A percentile compares a stretch with the other conserved stretches of the same genome.
Evolutionary conservation across 2,888 invertebrate genomes (phyloP).

Genomic region (Pogonocherus hispidulus): DNA sequence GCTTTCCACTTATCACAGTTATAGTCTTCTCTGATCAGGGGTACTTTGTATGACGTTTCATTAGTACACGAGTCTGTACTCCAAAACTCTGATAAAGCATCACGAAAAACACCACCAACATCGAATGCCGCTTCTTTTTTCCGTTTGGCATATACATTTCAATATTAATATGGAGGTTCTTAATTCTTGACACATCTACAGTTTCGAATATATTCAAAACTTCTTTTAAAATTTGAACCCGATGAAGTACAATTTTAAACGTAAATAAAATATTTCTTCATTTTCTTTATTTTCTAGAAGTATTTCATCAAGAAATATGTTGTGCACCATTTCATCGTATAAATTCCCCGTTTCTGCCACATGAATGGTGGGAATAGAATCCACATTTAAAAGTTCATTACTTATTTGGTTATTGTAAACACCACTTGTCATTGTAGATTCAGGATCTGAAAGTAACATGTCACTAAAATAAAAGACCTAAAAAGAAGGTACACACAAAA

Average conservation of each 20-base stretch:
- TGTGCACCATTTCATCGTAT: slow-evolving; percentile 5
- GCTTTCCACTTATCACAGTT: slow-evolving; percentile 5
- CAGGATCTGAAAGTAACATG: not conserved
- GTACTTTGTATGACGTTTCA: slow-evolving; percentile 5
- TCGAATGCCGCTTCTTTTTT: not conserved
- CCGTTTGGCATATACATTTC: not conserved
- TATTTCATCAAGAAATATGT: not conserved
- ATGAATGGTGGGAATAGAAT: not conserved
- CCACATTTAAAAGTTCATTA: not conserved
- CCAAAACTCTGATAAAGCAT: not conserved
- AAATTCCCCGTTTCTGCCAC: not conserved
- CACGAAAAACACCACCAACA: too few species aligned
- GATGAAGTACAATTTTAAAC: slow-evolving; percentile 1
- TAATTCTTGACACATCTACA: not conserved
- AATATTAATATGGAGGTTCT: not conserved
- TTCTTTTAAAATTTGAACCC: not conserved
- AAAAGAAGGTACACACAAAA: too few species aligned
- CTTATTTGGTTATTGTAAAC: not conserved
- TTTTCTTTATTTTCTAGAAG: not conserved
- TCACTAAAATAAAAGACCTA: too few species aligned
- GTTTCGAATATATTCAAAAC: not conserved
- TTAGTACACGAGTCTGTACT: not conserved
- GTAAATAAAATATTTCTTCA: not conserved
- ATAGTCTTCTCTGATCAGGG: slow-evolving; percentile 2
- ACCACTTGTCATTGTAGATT: slow-evolving; percentile 1